A percentile compares a stretch with the other conserved stretches of the same genome.
These are phyloP conservation scores for Sebastes hubbsi DNA, from an alignment of 2,797 vertebrate species.

Conservation along the genomic window DNA sequence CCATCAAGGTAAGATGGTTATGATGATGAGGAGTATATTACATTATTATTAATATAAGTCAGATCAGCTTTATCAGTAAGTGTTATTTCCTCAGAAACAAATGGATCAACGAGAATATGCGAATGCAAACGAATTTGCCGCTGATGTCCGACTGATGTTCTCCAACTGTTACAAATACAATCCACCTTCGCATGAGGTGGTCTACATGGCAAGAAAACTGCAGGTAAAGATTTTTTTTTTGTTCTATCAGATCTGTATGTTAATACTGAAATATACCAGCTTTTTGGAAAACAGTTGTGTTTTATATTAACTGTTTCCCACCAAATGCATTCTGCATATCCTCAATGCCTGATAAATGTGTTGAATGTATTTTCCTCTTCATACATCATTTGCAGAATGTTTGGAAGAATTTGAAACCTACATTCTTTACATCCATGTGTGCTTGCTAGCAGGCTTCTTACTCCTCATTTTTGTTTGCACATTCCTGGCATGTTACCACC, in stretches of 20 bases:
- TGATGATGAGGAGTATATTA: neutral
- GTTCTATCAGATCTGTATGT: neutral
- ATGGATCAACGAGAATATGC: constrained; percentile 88
- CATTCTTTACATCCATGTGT: neutral
- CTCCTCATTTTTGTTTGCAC: neutral
- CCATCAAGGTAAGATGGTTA: constrained; percentile 84
- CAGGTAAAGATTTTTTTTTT: constrained; percentile 81
- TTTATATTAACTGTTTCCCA: neutral
- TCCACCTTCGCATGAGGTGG: constrained; percentile 88
- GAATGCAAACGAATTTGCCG: constrained; percentile 87
- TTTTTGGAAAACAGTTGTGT: neutral
- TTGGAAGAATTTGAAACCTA: neutral
- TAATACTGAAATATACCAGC: neutral
- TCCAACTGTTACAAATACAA: constrained; percentile 91
- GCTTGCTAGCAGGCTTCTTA: neutral
- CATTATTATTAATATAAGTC: neutral
- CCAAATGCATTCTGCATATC: neutral
- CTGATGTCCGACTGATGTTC: constrained; percentile 94
- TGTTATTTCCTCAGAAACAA: constrained; percentile 81
- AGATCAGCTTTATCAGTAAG: neutral
- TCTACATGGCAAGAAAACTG: constrained; percentile 90
- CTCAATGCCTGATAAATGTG: neutral
- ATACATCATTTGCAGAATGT: neutral
- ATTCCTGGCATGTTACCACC: neutral
- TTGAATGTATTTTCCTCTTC: neutral